Evolutionary conservation across 2,888 invertebrate species (phyloP).

Genomic region (Rotaria sp.): DNA sequence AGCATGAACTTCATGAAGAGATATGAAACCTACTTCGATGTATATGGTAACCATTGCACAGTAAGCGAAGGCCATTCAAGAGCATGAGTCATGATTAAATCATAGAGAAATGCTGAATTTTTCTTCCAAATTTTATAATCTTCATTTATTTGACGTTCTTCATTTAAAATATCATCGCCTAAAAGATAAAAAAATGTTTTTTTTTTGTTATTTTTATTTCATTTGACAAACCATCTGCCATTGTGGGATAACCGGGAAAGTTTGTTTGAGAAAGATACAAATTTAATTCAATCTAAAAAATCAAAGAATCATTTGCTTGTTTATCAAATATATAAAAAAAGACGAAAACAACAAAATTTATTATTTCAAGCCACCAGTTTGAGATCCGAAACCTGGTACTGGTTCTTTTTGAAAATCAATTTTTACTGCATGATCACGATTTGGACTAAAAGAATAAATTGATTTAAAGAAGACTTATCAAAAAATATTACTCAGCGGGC

Average conservation of each 20-base stretch:
- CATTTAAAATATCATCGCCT: constrained; percentile 22
- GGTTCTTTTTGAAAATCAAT: not conserved
- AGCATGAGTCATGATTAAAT: constrained; percentile 93
- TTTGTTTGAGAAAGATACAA: not conserved
- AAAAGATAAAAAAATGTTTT: not conserved
- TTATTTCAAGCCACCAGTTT: not conserved
- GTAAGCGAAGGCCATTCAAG: constrained; percentile 98
- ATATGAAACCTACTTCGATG: constrained; percentile 65
- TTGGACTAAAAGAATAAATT: no score
- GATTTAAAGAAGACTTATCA: not conserved
- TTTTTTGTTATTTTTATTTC: not conserved
- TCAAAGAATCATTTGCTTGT: not conserved
- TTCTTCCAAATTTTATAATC: constrained; percentile 99
- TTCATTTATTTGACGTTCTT: constrained; percentile 64
- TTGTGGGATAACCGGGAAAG: not conserved
- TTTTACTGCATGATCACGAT: not conserved
- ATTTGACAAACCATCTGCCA: not conserved
- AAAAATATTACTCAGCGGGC: not conserved
- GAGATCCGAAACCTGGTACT: not conserved
- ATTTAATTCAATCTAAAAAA: not conserved
- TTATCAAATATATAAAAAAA: not conserved
- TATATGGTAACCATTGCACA: constrained; percentile 81
- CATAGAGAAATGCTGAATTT: constrained; percentile 93
- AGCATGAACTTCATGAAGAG: not conserved
- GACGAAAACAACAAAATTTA: not conserved